Evolutionary conservation across 2,113 vertebrate genomes (phyloP), one percentile per base, ranked within the genome.

Genomic region (Sinocyclocheilus anshuiensis): DNA sequence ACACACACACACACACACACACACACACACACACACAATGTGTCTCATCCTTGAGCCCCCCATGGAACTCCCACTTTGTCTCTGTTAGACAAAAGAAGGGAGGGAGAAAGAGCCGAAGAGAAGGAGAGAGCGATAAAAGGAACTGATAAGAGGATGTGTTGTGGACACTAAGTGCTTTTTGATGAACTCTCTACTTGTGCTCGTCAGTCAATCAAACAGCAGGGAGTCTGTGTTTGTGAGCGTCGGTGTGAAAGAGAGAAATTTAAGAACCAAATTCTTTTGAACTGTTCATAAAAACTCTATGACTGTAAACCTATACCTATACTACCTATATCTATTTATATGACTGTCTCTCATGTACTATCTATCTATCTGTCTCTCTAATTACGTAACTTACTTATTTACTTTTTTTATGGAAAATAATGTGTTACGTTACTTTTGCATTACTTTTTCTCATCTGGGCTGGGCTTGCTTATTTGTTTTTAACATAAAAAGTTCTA

Each of bases 131-230:
- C n/a, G 61, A 81, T 81, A 81, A 81, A 69, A 69, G 79, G n/a
- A 81, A 81, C 79, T 81, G 79, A 81, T 81, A 81, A 81, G 79
- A 81, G 79, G 61, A 81, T 81, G 79, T 67, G 79, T 81, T 69
- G 79, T 24, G 79, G 79, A 67, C 61, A n/a, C 79, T 81, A 81
- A 81, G 79, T 81, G 79, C 79, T 81, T 67, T 81, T 81, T 81
- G 79, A 81, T 81, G 79, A 81, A 81, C 79, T 81, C 61, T 81
- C 79, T 67, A 65, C 79, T 81, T 81, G 79, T 13, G 15, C 42
- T 81, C 61, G 63, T 42, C 61, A 81, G 79, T 81, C 61, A 50
- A 9, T 81, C 63, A 69, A 81, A 81, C 79, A 50, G 59, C 59
- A 48, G 79, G 79, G 24, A 29, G 79, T n/a, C 22, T 76, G 20